phyloP scores from a whole-genome alignment of 2,888 invertebrate species.

The Coenonympha arcania region DNA sequence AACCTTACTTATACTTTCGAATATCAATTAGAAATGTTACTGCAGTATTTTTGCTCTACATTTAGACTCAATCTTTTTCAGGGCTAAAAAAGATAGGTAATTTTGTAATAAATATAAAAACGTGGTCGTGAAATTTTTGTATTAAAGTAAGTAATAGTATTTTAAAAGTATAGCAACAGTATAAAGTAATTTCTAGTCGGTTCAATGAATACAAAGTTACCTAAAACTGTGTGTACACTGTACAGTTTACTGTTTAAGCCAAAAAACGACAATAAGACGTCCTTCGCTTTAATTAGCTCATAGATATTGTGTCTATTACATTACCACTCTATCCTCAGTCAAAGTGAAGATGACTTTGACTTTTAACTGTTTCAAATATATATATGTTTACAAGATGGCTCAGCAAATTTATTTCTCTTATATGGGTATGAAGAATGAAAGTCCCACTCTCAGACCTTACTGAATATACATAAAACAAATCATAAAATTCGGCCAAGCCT shows the following conservation, averaged over 20 bases:
- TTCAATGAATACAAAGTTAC: slow-evolving; percentile 9
- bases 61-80: too few relatives aligned
- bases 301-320: slow-evolving; percentile 40
- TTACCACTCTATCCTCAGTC: slow-evolving; percentile 29
- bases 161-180: not conserved
- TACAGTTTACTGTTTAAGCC: slow-evolving; percentile 30
- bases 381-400: too few relatives aligned
- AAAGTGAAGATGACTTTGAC: slow-evolving; percentile 32
- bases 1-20: too few relatives aligned
- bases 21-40: too few relatives aligned
- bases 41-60: too few relatives aligned
- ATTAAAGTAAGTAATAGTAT: too few relatives aligned
- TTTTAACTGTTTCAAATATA: not conserved
- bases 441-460: too few relatives aligned
- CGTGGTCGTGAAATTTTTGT: not conserved
- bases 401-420: too few relatives aligned
- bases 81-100: too few relatives aligned
- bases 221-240: not conserved
- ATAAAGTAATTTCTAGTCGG: slow-evolving; percentile 6
- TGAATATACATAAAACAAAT: too few relatives aligned
- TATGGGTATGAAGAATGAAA: too few relatives aligned
- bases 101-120: not conserved
- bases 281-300: slow-evolving; percentile 70
- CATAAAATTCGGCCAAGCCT: too few relatives aligned
- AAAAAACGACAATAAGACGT: slow-evolving; percentile 68